Evolutionary conservation across 2,797 vertebrate genomes (phyloP).

Genomic region (Gymnocypris eckloni): DNA sequence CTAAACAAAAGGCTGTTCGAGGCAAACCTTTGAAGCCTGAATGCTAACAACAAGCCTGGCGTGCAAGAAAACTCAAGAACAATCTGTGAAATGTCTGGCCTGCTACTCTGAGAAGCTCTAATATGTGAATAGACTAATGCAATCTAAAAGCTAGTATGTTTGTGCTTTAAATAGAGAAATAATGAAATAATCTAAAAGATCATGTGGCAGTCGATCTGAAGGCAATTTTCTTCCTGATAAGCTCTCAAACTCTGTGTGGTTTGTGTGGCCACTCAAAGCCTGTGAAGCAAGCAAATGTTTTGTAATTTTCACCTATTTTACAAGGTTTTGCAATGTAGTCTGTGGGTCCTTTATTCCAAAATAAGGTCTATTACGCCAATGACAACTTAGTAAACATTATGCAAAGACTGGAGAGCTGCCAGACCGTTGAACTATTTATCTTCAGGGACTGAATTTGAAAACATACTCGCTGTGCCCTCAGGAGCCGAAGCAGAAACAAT

Average conservation of each 20-base stretch:
- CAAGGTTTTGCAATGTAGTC: background rate
- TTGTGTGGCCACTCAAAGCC: background rate
- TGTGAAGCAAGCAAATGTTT: background rate
- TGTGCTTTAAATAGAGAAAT: background rate
- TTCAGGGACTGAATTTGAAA: constrained; percentile 20
- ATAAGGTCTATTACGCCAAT: background rate
- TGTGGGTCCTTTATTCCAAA: background rate
- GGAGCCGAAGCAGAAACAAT: constrained; percentile 20
- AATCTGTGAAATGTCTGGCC: background rate
- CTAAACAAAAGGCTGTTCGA: background rate
- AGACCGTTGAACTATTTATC: constrained; percentile 14
- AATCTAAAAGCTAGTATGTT: background rate
- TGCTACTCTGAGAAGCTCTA: background rate
- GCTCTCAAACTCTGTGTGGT: constrained; percentile 4
- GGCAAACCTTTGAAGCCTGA: constrained; percentile 12
- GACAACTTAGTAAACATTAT: background rate
- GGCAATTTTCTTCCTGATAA: constrained; percentile 30
- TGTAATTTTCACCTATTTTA: background rate
- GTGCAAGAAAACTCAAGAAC: background rate
- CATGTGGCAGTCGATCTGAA: constrained; percentile 13
- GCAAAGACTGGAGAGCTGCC: constrained; percentile 2
- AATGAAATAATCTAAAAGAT: background rate
- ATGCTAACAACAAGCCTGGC: constrained; percentile 20
- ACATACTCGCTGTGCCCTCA: background rate
- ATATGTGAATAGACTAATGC: background rate